These are phyloP conservation scores for Platygyra sinensis DNA, from an alignment of 64 coral and sea anemone species.

Conservation along the genomic window DNA sequence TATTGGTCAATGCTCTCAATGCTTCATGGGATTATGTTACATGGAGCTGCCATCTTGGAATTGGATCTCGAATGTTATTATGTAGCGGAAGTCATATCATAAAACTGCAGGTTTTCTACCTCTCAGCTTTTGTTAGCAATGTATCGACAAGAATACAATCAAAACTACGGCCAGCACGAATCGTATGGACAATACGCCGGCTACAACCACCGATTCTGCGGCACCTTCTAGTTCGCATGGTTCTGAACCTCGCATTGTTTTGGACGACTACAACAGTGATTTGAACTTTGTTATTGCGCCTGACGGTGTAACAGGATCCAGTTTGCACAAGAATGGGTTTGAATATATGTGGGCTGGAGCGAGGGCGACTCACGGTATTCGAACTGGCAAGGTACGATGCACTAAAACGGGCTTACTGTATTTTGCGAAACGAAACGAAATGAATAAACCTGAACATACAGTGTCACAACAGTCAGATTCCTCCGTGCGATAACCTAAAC, in stretches of 20 bases:
- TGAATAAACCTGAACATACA: too few species aligned
- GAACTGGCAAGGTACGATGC: conserved; percentile 7
- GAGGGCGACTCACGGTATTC: conserved; percentile 80
- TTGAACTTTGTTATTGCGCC: conserved; percentile 89
- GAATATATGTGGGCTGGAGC: conserved; percentile 98
- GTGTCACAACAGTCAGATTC: too few species aligned
- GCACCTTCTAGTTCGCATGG: not conserved
- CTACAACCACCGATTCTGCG: not conserved
- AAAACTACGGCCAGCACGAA: not conserved
- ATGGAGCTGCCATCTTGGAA: not conserved
- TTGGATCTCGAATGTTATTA: not conserved
- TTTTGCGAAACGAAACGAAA: too few species aligned
- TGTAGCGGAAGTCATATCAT: not conserved
- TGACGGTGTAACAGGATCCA: conserved; percentile 78
- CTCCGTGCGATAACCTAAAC: too few species aligned
- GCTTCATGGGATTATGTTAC: not conserved
- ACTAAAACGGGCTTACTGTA: too few species aligned
- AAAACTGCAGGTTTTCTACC: not conserved
- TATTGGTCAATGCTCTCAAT: not conserved
- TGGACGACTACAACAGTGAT: conserved; percentile 96
- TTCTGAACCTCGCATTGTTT: conserved; percentile 34
- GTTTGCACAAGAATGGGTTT: conserved; percentile 80
- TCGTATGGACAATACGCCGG: not conserved
- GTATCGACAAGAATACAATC: conserved; percentile 31
- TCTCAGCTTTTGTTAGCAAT: not conserved